Conservation (phyloP, 2,888 invertebrate genomes). For the Horisme vitalbata region DNA sequence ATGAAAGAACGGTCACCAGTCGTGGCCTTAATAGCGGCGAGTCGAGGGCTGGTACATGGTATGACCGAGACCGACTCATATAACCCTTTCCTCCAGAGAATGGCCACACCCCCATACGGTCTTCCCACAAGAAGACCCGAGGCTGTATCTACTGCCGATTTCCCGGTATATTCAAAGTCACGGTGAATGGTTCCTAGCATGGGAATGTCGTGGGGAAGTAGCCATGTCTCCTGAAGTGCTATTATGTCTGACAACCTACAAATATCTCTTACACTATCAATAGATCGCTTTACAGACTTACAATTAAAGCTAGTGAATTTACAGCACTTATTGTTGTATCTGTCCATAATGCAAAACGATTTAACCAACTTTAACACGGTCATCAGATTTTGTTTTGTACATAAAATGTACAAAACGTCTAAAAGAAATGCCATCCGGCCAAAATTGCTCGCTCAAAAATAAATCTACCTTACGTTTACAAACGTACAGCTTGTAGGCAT, state of each 20-base stretch:
- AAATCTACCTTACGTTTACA: background rate
- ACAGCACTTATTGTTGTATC: background rate
- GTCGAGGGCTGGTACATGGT: no score
- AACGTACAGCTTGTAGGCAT: slow-evolving; percentile 2
- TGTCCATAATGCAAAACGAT: background rate
- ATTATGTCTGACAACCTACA: background rate
- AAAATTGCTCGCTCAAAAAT: slow-evolving; percentile 5
- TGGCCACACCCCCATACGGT: background rate
- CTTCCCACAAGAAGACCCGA: background rate
- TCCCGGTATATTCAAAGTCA: background rate
- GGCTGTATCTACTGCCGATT: background rate
- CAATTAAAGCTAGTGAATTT: background rate
- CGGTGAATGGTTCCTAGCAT: background rate
- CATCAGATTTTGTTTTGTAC: background rate
- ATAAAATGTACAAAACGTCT: slow-evolving; percentile 5
- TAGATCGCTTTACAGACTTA: background rate
- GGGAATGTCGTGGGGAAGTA: no score
- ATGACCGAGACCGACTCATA: no score
- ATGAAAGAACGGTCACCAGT: no score
- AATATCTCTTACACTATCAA: background rate
- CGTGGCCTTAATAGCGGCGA: no score
- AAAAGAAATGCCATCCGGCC: no score
- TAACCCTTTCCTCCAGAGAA: no score
- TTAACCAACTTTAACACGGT: background rate
- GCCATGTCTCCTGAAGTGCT: no score